Base-by-base conservation (phyloP, 2,797 vertebrate species). In the Clarias platycephalus region DNA sequence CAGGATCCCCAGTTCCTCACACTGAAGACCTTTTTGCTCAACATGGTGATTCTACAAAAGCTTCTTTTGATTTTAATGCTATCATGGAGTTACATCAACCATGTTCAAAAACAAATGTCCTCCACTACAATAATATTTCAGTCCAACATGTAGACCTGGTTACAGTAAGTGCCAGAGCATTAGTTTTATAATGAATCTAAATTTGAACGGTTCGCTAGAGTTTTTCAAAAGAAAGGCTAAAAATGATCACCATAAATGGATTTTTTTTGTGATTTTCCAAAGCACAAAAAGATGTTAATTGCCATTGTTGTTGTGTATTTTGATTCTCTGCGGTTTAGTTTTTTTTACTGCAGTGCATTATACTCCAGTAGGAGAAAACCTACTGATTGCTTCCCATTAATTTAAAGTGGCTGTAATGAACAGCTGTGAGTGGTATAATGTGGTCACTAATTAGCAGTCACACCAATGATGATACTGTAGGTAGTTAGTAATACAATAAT, bases 211-310 rank as follows among this genome's bases (percentile, higher is more conserved):
- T 70, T 68, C 12, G 13, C 57, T 70, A 81, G 20, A 58, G 66
- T 60, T 66, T 75, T 76, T 53, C 53, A 88, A 90, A 79, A 87
- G 78, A 88, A 82, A 88, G 85, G 88, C 82, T 91, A 84, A 88
- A 92, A 92, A 86, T 84, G 91, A 92, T 90, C 49, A 31, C 12
- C 58, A 53, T 80, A 64, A 85, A 83, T 77, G 53, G 34, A 34
- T 3, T 34, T 34, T 34, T 34, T 34, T 34, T 34, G 2, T 34
- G 34, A 75, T 84, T 87, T 87, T 64, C 68, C 79, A 84, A 79
- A 57, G 26, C 49, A 84, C 76, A 74, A 63, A 84, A 79, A 74
- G 74, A 80, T 55, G 58, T 80, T 66, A 71, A 86, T 81, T 82
- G 62, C 37, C 87, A 85, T 83, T 62, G 85, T 83, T 84, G 24